Percentiles rank a stretch among this genome's conserved stretches.
phyloP scores from a whole-genome alignment of 2,113 vertebrate genomes.

The Grallaria varia region DNA sequence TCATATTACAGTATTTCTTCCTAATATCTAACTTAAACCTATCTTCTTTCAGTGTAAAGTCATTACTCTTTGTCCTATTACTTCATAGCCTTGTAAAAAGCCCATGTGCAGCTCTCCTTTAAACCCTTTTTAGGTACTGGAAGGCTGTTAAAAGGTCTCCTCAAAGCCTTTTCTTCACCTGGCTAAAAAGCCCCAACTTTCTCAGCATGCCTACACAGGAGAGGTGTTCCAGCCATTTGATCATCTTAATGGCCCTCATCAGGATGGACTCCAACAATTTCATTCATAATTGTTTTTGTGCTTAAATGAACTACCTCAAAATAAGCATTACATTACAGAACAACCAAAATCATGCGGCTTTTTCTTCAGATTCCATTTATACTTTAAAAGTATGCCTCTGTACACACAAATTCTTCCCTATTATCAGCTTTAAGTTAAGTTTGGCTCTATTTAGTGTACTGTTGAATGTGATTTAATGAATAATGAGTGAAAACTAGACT shows the following conservation, averaged over 20 bases:
- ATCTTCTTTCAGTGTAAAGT: not conserved
- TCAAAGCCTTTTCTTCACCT: not conserved
- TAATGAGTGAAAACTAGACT: not conserved
- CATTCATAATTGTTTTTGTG: not conserved
- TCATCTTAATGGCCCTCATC: not conserved
- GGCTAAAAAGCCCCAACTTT: not conserved
- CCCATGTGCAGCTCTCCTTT: not conserved
- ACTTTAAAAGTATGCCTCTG: not conserved
- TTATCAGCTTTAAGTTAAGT: not conserved
- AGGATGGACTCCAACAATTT: not conserved
- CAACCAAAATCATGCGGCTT: not conserved
- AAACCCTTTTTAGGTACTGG: not conserved
- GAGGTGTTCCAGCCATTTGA: not conserved
- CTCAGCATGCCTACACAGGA: not conserved
- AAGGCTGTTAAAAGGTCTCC: not conserved
- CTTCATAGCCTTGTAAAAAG: not conserved
- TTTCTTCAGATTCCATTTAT: not conserved
- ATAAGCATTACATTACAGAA: not conserved
- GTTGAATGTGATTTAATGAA: not conserved
- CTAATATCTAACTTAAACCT: not conserved
- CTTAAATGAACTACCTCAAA: not conserved
- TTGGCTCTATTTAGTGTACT: not conserved
- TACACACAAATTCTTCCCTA: not conserved
- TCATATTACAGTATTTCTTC: not conserved
- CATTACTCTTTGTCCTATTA: not conserved